Base-by-base conservation (phyloP, 1,140 invertebrate species). In the Plodia interpunctella region DNA sequence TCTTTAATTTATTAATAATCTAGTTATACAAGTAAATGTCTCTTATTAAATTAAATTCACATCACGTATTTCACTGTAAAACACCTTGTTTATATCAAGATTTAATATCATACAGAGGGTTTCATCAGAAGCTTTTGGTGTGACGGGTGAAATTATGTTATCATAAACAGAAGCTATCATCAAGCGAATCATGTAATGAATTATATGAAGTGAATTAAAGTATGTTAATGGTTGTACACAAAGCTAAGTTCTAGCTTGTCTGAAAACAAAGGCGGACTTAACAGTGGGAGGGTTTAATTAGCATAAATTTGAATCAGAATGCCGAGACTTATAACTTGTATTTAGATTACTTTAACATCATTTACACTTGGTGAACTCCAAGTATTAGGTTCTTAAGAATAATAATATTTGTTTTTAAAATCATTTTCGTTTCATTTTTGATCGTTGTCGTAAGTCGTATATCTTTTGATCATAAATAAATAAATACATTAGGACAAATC, bases 221-320 rank as follows among this genome's bases (percentile, higher is more conserved):
- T 55, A 63, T 63, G 62, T 15, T 59, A 59, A 63, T 63, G 44
- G 51, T 25, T 25, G 19, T 53, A 56, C 62, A 55, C 49, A 28
- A 56, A 35, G 11, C 13, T 11, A 44, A 63, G 35, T 50, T 59
- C 38, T 21, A n/a, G 49, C 35, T 59, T 56, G 35, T 53, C n/a
- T 62, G 28, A 38, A 60, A 56, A 59, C 25, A 61, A 61, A 63
- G 60, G 59, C 55, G 62, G 65, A 62, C 59, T 56, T 59, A 72
- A 70, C 19, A n/a, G 13, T 15, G 57, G 67, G 74, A 68, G 67
- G 67, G 68, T 74, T 70, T 52, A 57, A 78, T 79, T 78, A 66
- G 58, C 76, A 76, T 78, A 76, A 74, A 82, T 80, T 83, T 78
- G 62, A 76, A 80, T 80, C 66, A 72, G 68, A 73, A 72, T 63